Evolutionary conservation across 2,888 invertebrate species (phyloP).

Genomic region (Brenthis hecate): DNA sequence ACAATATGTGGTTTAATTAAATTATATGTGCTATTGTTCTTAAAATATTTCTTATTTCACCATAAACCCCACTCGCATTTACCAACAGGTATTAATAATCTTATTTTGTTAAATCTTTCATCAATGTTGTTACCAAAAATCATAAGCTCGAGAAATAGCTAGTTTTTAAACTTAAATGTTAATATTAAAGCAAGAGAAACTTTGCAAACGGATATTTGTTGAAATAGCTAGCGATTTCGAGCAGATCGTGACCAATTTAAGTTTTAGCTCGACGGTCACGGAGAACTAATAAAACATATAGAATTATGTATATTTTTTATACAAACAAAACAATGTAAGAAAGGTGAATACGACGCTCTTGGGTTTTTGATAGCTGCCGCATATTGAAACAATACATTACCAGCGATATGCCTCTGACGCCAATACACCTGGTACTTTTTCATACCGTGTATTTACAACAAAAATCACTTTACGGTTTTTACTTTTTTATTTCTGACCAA

Average conservation of each 20-base stretch:
- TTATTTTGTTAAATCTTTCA: background rate
- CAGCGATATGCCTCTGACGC: conserved; percentile 50
- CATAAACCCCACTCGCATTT: too few species aligned
- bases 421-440: conserved; percentile 60
- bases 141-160: background rate
- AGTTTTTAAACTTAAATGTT: conserved; percentile 4
- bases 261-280: conserved; percentile 37
- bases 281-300: conserved; percentile 37
- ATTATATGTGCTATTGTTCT: too few species aligned
- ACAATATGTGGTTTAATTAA: too few species aligned
- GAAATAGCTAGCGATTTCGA: conserved; percentile 13
- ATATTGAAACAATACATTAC: conserved; percentile 64
- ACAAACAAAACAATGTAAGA: conserved; percentile 30
- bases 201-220: conserved; percentile 17
- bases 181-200: conserved; percentile 7
- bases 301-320: conserved; percentile 39
- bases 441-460: conserved; percentile 59
- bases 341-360: conserved; percentile 30
- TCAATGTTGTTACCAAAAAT: too few species aligned
- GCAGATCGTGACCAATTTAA: conserved; percentile 37
- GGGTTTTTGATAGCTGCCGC: conserved; percentile 34
- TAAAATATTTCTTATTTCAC: too few species aligned
- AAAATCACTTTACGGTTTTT: conserved; percentile 41
- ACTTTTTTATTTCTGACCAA: too few species aligned
- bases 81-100: background rate